Evolutionary conservation across 1,140 invertebrate genomes (phyloP).

Genomic region (Leucophenga varia): DNA sequence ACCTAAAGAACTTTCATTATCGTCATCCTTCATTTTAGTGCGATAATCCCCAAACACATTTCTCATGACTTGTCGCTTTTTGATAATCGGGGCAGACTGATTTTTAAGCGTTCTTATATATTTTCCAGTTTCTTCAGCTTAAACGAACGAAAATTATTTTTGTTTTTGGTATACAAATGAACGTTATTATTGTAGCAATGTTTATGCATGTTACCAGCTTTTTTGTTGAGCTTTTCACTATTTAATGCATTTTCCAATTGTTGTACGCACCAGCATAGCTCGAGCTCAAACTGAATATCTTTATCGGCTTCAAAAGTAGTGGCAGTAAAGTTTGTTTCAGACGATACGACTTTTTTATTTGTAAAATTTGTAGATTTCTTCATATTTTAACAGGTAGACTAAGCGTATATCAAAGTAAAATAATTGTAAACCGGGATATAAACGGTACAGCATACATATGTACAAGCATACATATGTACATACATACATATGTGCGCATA

Average conservation of each 20-base stretch:
- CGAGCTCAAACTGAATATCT: constrained; percentile 70
- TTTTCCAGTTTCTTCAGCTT: constrained; percentile 65
- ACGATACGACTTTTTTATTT: too few species aligned
- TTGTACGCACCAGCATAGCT: constrained; percentile 76
- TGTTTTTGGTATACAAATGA: neutral
- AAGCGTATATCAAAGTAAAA: too few species aligned
- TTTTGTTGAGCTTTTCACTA: constrained; percentile 65
- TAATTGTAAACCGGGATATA: too few species aligned
- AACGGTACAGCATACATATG: too few species aligned
- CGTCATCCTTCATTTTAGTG: constrained; percentile 71
- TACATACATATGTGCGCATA: too few species aligned
- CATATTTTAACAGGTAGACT: too few species aligned
- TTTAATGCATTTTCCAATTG: constrained; percentile 64
- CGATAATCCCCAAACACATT: constrained; percentile 73
- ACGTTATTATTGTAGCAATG: constrained; percentile 7
- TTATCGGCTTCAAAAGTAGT: constrained; percentile 55
- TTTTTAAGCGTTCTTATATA: constrained; percentile 68
- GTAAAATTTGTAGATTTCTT: too few species aligned
- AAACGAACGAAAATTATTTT: constrained; percentile 31
- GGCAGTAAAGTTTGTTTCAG: too few species aligned
- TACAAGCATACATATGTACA: too few species aligned
- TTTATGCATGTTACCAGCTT: constrained; percentile 51
- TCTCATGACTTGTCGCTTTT: constrained; percentile 74
- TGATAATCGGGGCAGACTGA: constrained; percentile 65
- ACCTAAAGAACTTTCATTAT: constrained; percentile 64